Evolutionary conservation across 2,888 invertebrate species (phyloP).

Genomic region (Tiliacea aurago): DNA sequence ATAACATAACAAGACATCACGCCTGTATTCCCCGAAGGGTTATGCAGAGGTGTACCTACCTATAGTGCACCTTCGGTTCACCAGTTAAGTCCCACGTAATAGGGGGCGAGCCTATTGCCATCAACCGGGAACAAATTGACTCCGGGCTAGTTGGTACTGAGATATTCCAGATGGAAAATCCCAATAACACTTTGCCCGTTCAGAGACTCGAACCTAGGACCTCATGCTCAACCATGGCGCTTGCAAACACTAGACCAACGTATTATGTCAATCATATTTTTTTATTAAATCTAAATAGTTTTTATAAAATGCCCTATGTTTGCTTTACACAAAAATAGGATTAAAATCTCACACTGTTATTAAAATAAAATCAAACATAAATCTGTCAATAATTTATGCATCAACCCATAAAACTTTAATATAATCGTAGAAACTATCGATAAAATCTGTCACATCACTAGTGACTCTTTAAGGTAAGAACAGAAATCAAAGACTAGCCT

Average conservation of each 20-base stretch:
- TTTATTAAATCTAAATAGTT: neutral
- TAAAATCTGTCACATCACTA: slow-evolving; percentile 48
- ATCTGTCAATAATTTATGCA: neutral
- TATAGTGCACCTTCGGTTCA: too few relatives aligned
- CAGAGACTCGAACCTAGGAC: neutral
- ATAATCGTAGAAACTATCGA: slow-evolving; percentile 36
- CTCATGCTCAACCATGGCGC: too few relatives aligned
- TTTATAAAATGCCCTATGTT: neutral
- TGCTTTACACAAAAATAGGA: neutral
- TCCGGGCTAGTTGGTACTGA: neutral
- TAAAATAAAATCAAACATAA: neutral
- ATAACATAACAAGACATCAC: too few relatives aligned
- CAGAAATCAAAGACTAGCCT: slow-evolving; percentile 62
- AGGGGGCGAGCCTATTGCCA: too few relatives aligned
- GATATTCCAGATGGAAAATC: neutral
- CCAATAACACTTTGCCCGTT: neutral
- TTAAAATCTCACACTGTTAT: neutral
- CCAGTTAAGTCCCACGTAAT: too few relatives aligned
- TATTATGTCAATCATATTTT: neutral
- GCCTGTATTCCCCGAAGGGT: neutral
- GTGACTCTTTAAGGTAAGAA: slow-evolving; percentile 49
- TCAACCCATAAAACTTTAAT: neutral
- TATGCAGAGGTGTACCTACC: neutral
- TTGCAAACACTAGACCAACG: neutral
- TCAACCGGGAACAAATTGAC: neutral